These are phyloP conservation scores for Drosophila ambigua DNA, from an alignment of 1,140 invertebrate genomes.

Conservation along the genomic window DNA sequence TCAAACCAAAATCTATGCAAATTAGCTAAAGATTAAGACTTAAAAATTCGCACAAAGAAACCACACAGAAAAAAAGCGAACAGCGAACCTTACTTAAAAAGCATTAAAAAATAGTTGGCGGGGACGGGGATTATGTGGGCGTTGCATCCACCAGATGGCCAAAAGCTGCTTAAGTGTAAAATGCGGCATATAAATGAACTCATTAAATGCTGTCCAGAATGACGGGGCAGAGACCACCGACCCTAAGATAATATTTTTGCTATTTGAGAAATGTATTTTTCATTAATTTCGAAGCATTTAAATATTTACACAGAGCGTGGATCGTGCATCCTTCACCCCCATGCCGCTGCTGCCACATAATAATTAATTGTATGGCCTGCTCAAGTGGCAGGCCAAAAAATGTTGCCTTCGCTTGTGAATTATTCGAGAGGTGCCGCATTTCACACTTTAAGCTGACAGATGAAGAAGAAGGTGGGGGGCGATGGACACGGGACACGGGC, in stretches of 20 bases:
- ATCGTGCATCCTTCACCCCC: not conserved
- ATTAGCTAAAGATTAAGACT: constrained; percentile 57
- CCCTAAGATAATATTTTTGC: constrained; percentile 70
- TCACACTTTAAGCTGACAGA: constrained; percentile 78
- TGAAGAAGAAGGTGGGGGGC: constrained; percentile 1
- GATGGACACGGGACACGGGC: not conserved
- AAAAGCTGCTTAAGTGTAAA: constrained; percentile 29
- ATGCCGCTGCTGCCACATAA: constrained; percentile 43
- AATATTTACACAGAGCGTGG: constrained; percentile 67
- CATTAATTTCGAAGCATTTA: constrained; percentile 77
- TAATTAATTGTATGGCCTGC: constrained; percentile 70
- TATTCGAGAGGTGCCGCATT: constrained; percentile 75
- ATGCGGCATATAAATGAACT: constrained; percentile 79
- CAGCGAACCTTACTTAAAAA: constrained; percentile 10
- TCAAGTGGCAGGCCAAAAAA: constrained; percentile 56
- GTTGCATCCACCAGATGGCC: constrained; percentile 22
- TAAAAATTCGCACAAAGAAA: constrained; percentile 23
- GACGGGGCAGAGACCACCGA: constrained; percentile 1
- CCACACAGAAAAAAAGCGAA: not conserved
- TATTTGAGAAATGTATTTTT: constrained; percentile 74
- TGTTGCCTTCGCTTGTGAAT: constrained; percentile 61
- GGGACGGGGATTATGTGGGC: constrained; percentile 33
- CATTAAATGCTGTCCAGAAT: constrained; percentile 53
- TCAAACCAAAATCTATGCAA: constrained; percentile 55
- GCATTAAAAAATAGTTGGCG: constrained; percentile 52